phyloP scores from a whole-genome alignment of 2,888 invertebrate species.

The Aporophyla nigra region DNA sequence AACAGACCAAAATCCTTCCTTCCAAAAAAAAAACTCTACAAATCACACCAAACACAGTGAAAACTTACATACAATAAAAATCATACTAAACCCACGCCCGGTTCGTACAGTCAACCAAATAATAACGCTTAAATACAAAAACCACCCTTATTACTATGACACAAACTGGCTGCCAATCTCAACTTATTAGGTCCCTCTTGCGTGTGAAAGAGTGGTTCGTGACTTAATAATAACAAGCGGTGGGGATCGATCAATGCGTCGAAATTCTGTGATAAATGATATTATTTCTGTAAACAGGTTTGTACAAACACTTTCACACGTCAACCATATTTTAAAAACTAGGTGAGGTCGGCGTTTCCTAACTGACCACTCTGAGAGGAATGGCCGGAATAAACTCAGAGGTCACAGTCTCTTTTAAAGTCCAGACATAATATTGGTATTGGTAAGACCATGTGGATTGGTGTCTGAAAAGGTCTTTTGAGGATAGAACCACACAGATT shows the following conservation, averaged over 20 bases:
- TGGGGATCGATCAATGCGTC: background rate
- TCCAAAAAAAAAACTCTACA: background rate
- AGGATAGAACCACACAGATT: no score
- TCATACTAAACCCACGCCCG: background rate
- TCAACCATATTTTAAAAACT: no score
- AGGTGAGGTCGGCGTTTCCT: no score
- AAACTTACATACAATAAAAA: slow-evolving; percentile 11
- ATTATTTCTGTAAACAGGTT: no score
- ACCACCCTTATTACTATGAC: background rate
- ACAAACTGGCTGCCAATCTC: background rate
- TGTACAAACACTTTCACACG: no score
- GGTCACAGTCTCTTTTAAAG: no score
- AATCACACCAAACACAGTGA: slow-evolving; percentile 1
- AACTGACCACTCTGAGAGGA: no score
- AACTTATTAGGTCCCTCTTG: background rate
- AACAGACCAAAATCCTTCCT: background rate
- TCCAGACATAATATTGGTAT: no score
- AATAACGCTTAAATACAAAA: background rate
- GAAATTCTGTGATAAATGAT: no score
- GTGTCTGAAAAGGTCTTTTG: no score
- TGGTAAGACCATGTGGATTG: no score
- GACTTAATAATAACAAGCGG: background rate
- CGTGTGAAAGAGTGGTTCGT: background rate
- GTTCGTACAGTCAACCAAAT: background rate
- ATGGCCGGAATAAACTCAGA: no score